Conservation (phyloP, 1,140 invertebrate species). For the Tetraneura akinire region DNA sequence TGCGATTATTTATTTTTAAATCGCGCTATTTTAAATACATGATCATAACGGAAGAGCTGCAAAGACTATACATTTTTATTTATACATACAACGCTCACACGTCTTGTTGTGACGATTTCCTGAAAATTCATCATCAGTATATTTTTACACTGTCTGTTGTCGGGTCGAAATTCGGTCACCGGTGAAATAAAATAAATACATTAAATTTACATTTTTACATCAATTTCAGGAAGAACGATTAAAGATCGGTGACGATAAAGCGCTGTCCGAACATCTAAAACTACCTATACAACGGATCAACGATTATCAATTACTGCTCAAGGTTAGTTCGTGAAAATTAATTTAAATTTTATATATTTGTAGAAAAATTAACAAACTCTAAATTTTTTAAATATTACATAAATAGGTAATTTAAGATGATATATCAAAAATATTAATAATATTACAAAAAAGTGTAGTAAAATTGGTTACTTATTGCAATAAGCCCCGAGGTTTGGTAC, state of each 20-base stretch:
- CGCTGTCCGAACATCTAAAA: constrained; percentile 85
- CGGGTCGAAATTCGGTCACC: constrained; percentile 49
- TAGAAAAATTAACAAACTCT: too few species aligned
- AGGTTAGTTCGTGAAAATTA: constrained; percentile 62
- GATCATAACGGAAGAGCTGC: constrained; percentile 47
- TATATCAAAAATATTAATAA: too few species aligned
- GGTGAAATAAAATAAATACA: constrained; percentile 9
- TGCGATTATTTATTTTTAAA: constrained; percentile 50
- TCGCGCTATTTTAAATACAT: constrained; percentile 16
- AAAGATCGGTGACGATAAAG: constrained; percentile 85
- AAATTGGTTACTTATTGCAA: too few species aligned
- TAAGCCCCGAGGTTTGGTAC: too few species aligned
- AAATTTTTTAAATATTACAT: too few species aligned
- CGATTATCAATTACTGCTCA: constrained; percentile 93
- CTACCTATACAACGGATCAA: constrained; percentile 93
- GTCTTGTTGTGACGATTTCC: constrained; percentile 49
- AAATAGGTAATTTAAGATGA: too few species aligned
- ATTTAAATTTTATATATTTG: too few species aligned
- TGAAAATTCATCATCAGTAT: constrained; percentile 50
- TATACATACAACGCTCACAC: constrained; percentile 45
- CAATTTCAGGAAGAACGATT: constrained; percentile 75
- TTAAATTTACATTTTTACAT: constrained; percentile 21
- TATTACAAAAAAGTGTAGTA: too few species aligned
- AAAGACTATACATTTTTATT: constrained; percentile 39
- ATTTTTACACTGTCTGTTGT: constrained; percentile 49